phyloP scores from a whole-genome alignment of 2,888 invertebrate species.

The Sturmia bella region DNA sequence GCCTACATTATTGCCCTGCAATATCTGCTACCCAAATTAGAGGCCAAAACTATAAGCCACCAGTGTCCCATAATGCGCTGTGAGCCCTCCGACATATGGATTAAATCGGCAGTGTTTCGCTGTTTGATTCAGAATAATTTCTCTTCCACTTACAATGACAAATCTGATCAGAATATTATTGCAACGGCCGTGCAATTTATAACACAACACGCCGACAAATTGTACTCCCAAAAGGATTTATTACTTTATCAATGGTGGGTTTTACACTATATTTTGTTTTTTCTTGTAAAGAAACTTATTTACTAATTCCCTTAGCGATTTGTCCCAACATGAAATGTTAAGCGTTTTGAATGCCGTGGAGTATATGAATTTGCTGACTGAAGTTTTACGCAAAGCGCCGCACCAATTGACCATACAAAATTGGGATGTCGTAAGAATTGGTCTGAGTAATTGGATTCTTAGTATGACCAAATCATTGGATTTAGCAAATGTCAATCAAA shows the following conservation, averaged over 20 bases:
- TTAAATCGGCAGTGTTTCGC: constrained; percentile 76
- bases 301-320: constrained; percentile 77
- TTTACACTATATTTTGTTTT: neutral
- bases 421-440: constrained; percentile 90
- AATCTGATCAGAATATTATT: constrained; percentile 77
- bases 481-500: constrained; percentile 80
- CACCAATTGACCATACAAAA: constrained; percentile 81
- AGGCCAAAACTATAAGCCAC: constrained; percentile 73
- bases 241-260: constrained; percentile 83
- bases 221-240: constrained; percentile 77
- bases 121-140: constrained; percentile 79
- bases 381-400: constrained; percentile 77
- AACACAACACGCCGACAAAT: constrained; percentile 78
- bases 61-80: constrained; percentile 75
- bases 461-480: constrained; percentile 82
- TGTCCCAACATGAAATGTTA: constrained; percentile 73
- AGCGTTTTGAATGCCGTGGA: constrained; percentile 77
- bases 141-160: constrained; percentile 75
- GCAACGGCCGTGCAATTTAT: constrained; percentile 75
- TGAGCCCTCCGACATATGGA: constrained; percentile 75
- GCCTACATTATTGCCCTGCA: constrained; percentile 76
- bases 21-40: constrained; percentile 76
- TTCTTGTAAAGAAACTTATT: too few relatives aligned
- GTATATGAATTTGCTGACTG: constrained; percentile 78
- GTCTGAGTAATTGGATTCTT: constrained; percentile 86